Conservation (phyloP, 2,888 invertebrate genomes). For the Bugulina stolonifera region DNA sequence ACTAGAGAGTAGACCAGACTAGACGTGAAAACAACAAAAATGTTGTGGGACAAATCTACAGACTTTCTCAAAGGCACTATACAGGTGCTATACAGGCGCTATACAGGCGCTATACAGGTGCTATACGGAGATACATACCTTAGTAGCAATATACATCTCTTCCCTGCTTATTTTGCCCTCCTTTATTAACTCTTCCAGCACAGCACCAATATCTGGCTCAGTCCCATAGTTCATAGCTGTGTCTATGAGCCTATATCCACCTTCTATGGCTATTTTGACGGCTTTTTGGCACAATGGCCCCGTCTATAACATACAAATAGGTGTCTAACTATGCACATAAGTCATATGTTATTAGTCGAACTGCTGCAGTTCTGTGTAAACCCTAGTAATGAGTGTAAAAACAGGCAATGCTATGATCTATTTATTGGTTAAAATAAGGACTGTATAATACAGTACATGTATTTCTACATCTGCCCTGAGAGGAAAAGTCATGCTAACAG, state of each 20-base stretch:
- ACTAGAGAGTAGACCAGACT: too few species aligned
- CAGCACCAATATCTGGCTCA: constrained; percentile 6
- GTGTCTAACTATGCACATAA: not conserved
- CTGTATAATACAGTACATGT: too few species aligned
- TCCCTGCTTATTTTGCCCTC: not conserved
- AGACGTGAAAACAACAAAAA: too few species aligned
- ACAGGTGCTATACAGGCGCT: too few species aligned
- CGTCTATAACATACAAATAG: not conserved
- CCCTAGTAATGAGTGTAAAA: not conserved
- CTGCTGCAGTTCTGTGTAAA: too few species aligned
- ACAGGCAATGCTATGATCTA: too few species aligned
- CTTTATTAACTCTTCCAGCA: not conserved
- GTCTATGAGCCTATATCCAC: not conserved
- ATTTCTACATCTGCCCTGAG: too few species aligned
- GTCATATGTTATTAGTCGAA: not conserved
- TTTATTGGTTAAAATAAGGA: too few species aligned
- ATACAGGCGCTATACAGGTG: too few species aligned
- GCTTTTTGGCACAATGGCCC: not conserved
- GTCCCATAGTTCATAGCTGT: not conserved
- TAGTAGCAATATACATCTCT: constrained; percentile 11
- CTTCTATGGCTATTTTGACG: not conserved
- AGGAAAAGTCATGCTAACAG: not conserved
- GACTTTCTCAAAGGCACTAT: too few species aligned
- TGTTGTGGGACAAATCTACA: too few species aligned
- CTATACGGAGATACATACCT: too few species aligned